phyloP scores from a whole-genome alignment of 2,888 invertebrate genomes.

The Latrodectus hesperus region DNA sequence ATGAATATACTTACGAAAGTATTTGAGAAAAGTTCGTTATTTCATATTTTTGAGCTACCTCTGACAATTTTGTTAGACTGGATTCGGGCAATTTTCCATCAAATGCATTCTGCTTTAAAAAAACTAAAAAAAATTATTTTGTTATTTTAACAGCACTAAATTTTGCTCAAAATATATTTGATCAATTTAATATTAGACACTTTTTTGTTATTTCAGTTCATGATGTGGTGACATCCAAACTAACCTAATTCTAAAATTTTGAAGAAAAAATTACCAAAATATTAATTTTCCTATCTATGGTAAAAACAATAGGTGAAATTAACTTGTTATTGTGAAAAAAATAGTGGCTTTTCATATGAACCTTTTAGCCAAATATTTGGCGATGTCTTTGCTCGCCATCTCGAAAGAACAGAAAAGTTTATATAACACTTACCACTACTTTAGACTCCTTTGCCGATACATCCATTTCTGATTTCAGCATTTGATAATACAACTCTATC shows the following conservation, averaged over 20 bases:
- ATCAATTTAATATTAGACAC: no score
- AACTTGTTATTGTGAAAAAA: no score
- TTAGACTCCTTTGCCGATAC: slow-evolving; percentile 19
- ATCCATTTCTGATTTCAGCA: slow-evolving; percentile 53
- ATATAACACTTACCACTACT: slow-evolving; percentile 19
- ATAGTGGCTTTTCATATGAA: no score
- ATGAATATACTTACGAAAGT: neutral
- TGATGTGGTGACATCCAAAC: no score
- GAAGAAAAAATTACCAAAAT: no score
- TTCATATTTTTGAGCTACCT: neutral
- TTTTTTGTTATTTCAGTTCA: no score
- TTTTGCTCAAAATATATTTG: neutral
- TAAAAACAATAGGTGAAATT: no score
- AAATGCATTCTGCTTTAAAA: neutral
- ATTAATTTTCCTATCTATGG: no score
- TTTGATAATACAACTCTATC: slow-evolving; percentile 40
- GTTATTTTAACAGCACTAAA: neutral
- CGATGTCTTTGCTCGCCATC: no score
- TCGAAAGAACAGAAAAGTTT: no score
- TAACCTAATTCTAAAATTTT: no score
- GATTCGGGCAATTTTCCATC: neutral
- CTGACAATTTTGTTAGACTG: neutral
- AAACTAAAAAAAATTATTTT: neutral
- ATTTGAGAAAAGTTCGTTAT: neutral
- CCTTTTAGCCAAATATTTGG: no score